Conservation (phyloP, 2,113 vertebrate genomes). For the Coptodon rendalli region DNA sequence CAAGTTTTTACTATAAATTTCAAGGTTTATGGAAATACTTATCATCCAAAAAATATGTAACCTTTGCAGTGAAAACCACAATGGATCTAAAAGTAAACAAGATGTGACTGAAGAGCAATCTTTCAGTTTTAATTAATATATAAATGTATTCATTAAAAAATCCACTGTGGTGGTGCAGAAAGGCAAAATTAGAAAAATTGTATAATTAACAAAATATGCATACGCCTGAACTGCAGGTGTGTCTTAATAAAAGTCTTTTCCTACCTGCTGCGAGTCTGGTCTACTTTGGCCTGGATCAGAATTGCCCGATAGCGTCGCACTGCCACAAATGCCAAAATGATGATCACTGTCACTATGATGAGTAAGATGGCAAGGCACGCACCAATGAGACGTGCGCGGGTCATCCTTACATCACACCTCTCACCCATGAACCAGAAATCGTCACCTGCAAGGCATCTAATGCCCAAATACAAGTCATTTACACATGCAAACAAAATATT, state of each 20-base stretch:
- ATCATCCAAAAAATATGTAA: neutral
- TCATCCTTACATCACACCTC: conserved; percentile 80
- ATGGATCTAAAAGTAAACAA: neutral
- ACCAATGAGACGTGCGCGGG: conserved; percentile 70
- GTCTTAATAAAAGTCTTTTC: neutral
- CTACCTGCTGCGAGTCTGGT: conserved; percentile 87
- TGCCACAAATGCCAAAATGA: conserved; percentile 62
- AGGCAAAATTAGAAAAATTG: neutral
- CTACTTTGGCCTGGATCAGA: conserved; percentile 81
- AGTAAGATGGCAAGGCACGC: conserved; percentile 71
- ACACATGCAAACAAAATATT: neutral
- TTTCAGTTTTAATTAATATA: neutral
- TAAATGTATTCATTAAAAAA: neutral
- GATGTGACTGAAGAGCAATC: neutral
- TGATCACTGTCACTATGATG: conserved; percentile 62
- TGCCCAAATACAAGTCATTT: neutral
- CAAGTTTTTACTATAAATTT: neutral
- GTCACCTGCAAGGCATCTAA: conserved; percentile 80
- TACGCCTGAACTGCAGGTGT: neutral
- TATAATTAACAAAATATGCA: neutral
- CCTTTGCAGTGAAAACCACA: neutral
- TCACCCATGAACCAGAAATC: conserved; percentile 87
- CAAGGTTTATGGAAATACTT: neutral
- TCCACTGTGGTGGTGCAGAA: neutral
- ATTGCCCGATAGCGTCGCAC: conserved; percentile 75